Percentiles rank a stretch among this genome's conserved stretches.
phyloP scores from a whole-genome alignment of 2,888 invertebrate genomes.

The Cryptus armator region DNA sequence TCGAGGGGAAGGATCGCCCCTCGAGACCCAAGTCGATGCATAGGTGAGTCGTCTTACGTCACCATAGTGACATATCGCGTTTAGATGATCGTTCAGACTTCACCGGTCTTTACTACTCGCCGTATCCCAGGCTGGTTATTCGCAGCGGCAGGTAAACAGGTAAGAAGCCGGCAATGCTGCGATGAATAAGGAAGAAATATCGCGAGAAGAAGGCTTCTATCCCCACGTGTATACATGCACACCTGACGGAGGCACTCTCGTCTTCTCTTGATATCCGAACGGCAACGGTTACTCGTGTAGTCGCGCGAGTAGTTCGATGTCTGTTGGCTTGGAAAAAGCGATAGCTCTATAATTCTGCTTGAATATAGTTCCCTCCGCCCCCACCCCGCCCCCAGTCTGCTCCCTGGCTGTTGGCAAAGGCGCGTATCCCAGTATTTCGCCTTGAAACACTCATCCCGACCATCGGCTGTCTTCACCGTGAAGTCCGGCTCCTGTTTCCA shows the following conservation, averaged over 20 bases:
- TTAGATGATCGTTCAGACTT: slow-evolving; percentile 64
- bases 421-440: slow-evolving; percentile 12
- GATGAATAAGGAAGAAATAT: slow-evolving; percentile 52
- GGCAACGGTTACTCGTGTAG: slow-evolving; percentile 34
- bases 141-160: slow-evolving; percentile 14
- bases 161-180: slow-evolving; percentile 45
- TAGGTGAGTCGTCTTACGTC: slow-evolving; percentile 70
- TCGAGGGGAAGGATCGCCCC: neutral
- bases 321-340: slow-evolving; percentile 44
- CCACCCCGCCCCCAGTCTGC: too few species aligned
- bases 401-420: neutral
- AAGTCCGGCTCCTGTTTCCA: slow-evolving; percentile 11
- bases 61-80: slow-evolving; percentile 67
- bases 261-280: slow-evolving; percentile 33
- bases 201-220: slow-evolving; percentile 33
- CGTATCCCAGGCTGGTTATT: slow-evolving; percentile 21
- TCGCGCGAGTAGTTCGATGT: slow-evolving; percentile 14
- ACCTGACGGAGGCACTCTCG: slow-evolving; percentile 51
- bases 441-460: slow-evolving; percentile 16
- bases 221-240: slow-evolving; percentile 39
- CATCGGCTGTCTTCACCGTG: slow-evolving; percentile 12
- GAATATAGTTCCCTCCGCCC: slow-evolving; percentile 26
- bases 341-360: slow-evolving; percentile 51
- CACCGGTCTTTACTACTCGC: slow-evolving; percentile 56
- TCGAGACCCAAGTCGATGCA: slow-evolving; percentile 60